These are phyloP conservation scores for Ips nitidus DNA, from an alignment of 1,140 invertebrate genomes.

Conservation along the genomic window DNA sequence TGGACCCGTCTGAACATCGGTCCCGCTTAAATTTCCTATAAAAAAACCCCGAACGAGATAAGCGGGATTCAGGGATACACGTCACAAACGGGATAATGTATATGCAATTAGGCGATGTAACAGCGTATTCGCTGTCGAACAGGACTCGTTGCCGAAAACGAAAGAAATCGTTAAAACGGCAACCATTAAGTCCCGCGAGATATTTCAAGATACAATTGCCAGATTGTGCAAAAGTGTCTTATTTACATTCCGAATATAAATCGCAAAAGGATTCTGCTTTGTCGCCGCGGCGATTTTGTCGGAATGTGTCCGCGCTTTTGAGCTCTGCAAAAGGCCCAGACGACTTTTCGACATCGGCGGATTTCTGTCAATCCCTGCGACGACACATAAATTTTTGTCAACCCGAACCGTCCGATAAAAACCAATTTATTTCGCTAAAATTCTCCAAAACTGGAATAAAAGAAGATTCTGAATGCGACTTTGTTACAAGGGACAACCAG, in stretches of 20 bases:
- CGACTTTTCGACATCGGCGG: conserved; percentile 31
- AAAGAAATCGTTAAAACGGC: conserved; percentile 31
- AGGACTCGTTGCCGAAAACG: conserved; percentile 23
- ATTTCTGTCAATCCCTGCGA: conserved; percentile 29
- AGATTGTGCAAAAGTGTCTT: conserved; percentile 33
- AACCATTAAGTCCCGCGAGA: conserved; percentile 27
- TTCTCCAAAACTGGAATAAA: conserved; percentile 25
- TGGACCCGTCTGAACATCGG: background rate
- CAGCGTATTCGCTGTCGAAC: conserved; percentile 15
- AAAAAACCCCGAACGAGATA: background rate
- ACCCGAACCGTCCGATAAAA: conserved; percentile 19
- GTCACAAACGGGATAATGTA: conserved; percentile 9
- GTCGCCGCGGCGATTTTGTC: conserved; percentile 26
- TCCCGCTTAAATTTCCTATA: background rate
- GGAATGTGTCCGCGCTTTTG: conserved; percentile 24
- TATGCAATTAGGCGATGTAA: conserved; percentile 21
- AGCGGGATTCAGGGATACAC: background rate
- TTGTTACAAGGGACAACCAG: too few species aligned
- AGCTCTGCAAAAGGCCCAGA: conserved; percentile 13
- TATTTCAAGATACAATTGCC: conserved; percentile 34
- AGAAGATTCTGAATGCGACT: background rate
- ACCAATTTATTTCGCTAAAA: conserved; percentile 31
- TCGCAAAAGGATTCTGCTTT: conserved; percentile 22
- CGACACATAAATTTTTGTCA: conserved; percentile 33
- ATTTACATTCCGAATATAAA: conserved; percentile 34